Evolutionary conservation across 64 coral and sea anemone genomes (phyloP).

Genomic region (Astreopora myriophthalma): DNA sequence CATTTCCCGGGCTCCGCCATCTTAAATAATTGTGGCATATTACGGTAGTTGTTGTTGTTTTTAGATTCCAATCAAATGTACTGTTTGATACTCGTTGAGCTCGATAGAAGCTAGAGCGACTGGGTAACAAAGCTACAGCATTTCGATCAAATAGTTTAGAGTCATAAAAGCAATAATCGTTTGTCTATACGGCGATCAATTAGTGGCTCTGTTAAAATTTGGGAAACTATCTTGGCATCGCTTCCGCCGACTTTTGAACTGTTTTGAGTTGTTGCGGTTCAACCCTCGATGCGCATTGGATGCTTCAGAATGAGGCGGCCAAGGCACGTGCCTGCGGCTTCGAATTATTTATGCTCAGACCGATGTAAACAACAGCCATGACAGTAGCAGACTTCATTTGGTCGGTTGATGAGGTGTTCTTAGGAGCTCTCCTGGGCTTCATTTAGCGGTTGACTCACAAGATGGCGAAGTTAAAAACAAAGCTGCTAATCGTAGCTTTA

Average conservation of each 20-base stretch:
- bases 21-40: no score
- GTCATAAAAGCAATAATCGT: no score
- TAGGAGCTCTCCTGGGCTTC: not conserved
- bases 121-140: no score
- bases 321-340: slow-evolving; percentile 6
- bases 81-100: no score
- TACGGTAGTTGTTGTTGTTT: no score
- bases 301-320: slow-evolving; percentile 5
- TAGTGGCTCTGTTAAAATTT: no score
- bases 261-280: slow-evolving; percentile 12
- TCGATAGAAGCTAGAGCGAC: no score
- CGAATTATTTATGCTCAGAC: slow-evolving; percentile 16
- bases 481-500: slow-evolving; percentile 73
- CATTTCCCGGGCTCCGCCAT: no score
- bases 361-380: slow-evolving; percentile 65
- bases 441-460: not conserved
- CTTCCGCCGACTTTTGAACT: not conserved
- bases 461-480: slow-evolving; percentile 80
- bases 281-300: slow-evolving; percentile 37
- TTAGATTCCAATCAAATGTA: no score
- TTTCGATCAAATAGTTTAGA: no score
- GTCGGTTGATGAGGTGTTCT: slow-evolving; percentile 55
- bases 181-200: no score
- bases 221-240: not conserved
- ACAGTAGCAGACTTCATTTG: not conserved